Percentiles rank a stretch among this genome's conserved stretches.
Evolutionary conservation across 1,140 invertebrate species (phyloP).

Genomic region (Polyergus mexicanus): DNA sequence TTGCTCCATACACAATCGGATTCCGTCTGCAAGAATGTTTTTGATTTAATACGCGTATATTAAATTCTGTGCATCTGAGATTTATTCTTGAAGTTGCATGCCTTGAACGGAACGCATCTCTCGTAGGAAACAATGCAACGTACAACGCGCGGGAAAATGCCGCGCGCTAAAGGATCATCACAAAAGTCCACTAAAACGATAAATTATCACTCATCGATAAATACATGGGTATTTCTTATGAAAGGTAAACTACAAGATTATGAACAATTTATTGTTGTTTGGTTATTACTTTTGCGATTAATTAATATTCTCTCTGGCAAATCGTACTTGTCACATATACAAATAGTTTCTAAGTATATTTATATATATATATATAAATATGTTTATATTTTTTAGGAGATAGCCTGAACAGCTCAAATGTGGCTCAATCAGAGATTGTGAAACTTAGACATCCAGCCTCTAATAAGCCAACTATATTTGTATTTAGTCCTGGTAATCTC

Average conservation of each 20-base stretch:
- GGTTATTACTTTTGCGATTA: neutral
- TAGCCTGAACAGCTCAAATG: slow-evolving; percentile 86
- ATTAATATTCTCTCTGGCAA: neutral
- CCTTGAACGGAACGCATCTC: no score
- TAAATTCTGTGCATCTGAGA: no score
- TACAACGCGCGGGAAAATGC: slow-evolving; percentile 82
- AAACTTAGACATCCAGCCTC: slow-evolving; percentile 90
- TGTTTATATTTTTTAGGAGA: slow-evolving; percentile 80
- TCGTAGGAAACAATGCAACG: neutral
- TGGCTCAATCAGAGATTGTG: slow-evolving; percentile 90
- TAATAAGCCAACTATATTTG: slow-evolving; percentile 88
- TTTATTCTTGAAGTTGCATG: no score
- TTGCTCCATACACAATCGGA: no score
- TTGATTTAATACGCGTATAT: no score
- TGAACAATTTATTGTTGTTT: neutral
- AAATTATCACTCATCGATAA: slow-evolving; percentile 82
- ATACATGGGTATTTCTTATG: slow-evolving; percentile 89
- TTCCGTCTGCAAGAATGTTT: no score
- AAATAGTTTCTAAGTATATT: neutral
- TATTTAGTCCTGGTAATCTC: slow-evolving; percentile 87
- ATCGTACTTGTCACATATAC: neutral
- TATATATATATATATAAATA: neutral
- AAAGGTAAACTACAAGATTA: slow-evolving; percentile 86
- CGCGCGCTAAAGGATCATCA: slow-evolving; percentile 87
- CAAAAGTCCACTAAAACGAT: slow-evolving; percentile 87